Evolutionary conservation across 2,113 vertebrate species (phyloP).

Genomic region (Sigmodon hispidus): DNA sequence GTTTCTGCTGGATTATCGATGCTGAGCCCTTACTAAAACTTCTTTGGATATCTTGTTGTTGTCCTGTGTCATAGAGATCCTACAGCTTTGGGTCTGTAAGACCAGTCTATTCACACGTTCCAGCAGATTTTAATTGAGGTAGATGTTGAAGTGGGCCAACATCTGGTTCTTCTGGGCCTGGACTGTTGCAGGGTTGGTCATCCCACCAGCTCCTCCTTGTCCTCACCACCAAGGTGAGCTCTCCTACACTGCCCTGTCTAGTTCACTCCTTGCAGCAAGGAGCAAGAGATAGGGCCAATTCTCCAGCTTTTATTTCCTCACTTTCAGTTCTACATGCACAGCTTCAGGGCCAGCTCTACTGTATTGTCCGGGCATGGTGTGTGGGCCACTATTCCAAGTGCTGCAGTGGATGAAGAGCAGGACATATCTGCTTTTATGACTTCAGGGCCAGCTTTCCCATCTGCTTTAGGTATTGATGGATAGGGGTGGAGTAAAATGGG

Average conservation of each 20-base stretch:
- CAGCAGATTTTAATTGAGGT: too few relatives aligned
- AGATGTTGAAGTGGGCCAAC: not conserved
- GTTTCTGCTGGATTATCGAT: not conserved
- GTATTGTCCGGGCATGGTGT: too few relatives aligned
- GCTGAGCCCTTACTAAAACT: not conserved
- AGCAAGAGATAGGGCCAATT: not conserved
- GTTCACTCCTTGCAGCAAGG: not conserved
- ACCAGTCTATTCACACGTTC: too few relatives aligned
- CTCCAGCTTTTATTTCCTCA: not conserved
- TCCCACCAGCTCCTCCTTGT: not conserved
- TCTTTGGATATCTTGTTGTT: not conserved
- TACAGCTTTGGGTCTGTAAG: not conserved
- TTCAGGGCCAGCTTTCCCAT: too few relatives aligned
- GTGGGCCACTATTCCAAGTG: too few relatives aligned
- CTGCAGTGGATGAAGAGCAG: too few relatives aligned
- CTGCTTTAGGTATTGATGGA: too few relatives aligned
- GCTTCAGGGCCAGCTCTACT: too few relatives aligned
- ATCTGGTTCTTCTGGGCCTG: not conserved
- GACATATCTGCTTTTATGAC: too few relatives aligned
- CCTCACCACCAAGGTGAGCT: not conserved
- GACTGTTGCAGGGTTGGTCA: not conserved
- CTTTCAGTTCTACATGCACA: not conserved
- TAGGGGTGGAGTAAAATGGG: too few relatives aligned
- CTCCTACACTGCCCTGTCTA: not conserved
- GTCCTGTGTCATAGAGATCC: not conserved